phyloP scores from a whole-genome alignment of 2,888 invertebrate genomes.

The Gasteruption jaculator region DNA sequence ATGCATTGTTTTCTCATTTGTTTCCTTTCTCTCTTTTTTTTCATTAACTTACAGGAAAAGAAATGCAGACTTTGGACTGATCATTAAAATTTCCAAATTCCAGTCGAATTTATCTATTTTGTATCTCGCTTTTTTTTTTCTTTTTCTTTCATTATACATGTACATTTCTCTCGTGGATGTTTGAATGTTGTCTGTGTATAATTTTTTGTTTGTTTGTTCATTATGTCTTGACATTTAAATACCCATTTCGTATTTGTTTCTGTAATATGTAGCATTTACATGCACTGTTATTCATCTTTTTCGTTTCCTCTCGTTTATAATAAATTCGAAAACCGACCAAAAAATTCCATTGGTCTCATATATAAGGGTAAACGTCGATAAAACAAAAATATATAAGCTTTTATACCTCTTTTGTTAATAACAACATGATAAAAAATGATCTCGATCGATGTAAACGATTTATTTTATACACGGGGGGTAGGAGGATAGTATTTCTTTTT shows the following conservation, averaged over 20 bases:
- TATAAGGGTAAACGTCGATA: slow-evolving; percentile 29
- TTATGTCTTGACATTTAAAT: slow-evolving; percentile 31
- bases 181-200: no score
- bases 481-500: no score
- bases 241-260: no score
- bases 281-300: slow-evolving; percentile 24
- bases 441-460: slow-evolving; percentile 45
- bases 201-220: no score
- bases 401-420: slow-evolving; percentile 30
- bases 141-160: no score
- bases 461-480: slow-evolving; percentile 48
- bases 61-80: no score
- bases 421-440: slow-evolving; percentile 36
- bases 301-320: slow-evolving; percentile 5
- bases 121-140: no score
- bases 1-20: slow-evolving; percentile 20
- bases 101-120: no score
- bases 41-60: slow-evolving; percentile 23
- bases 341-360: slow-evolving; percentile 28
- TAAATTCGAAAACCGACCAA: slow-evolving; percentile 21
- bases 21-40: slow-evolving; percentile 13
- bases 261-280: slow-evolving; percentile 39
- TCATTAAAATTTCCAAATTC: no score
- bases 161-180: no score
- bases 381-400: slow-evolving; percentile 35